Evolutionary conservation across 2,113 vertebrate genomes (phyloP).

Genomic region (Ochotona curzoniae): DNA sequence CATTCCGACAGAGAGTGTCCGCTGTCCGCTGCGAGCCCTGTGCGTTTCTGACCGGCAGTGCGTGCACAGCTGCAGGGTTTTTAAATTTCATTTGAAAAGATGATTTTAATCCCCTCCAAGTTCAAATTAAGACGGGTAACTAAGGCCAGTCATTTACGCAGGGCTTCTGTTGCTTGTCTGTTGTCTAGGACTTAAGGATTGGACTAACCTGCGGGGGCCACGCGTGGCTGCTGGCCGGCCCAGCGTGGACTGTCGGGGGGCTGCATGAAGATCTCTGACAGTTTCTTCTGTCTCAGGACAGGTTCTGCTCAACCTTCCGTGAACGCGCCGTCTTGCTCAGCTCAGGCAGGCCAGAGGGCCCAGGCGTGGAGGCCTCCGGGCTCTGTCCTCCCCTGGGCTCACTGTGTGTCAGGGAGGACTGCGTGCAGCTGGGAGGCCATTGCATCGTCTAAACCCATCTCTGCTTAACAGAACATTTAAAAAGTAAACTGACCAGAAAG

Average conservation of each 20-base stretch:
- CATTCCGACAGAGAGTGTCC: neutral
- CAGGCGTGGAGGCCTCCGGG: conserved; percentile 82
- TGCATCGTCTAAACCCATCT: conserved; percentile 84
- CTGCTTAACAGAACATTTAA: conserved; percentile 83
- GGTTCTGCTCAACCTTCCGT: conserved; percentile 80
- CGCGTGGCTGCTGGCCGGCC: neutral
- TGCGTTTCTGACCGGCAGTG: neutral
- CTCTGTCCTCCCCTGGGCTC: conserved; percentile 84
- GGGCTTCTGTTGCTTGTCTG: neutral
- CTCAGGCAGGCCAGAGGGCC: conserved; percentile 77
- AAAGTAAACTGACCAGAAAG: conserved; percentile 54
- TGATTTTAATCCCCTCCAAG: neutral
- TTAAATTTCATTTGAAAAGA: conserved; percentile 6
- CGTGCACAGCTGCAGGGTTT: neutral
- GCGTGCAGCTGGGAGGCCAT: conserved; percentile 89
- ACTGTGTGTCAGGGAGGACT: conserved; percentile 85
- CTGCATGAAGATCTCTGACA: conserved; percentile 9
- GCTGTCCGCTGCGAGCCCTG: neutral
- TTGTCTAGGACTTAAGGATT: neutral
- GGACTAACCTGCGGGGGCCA: neutral
- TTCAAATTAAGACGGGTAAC: neutral
- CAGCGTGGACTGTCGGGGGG: neutral
- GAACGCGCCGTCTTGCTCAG: conserved; percentile 82
- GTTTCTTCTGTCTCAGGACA: conserved; percentile 59
- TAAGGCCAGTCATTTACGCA: neutral